Conservation (phyloP, 2,888 invertebrate genomes). For the Synergus japonicus region DNA sequence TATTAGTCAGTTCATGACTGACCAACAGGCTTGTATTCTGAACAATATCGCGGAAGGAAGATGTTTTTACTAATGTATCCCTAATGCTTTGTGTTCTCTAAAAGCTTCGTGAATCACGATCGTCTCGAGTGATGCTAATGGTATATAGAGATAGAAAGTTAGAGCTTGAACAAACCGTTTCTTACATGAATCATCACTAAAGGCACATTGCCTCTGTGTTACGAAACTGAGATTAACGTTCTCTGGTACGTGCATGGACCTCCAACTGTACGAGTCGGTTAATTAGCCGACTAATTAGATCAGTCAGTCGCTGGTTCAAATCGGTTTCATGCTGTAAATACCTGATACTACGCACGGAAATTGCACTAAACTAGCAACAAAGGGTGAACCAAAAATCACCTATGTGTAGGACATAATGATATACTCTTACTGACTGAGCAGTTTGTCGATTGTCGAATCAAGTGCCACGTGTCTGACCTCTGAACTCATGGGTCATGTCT, state of each 20-base stretch:
- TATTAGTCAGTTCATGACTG: not conserved
- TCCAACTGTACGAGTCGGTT: conserved; percentile 9
- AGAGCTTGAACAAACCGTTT: not conserved
- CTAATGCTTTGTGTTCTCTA: not conserved
- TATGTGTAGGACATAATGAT: not conserved
- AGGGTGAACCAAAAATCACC: not conserved
- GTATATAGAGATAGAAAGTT: not conserved
- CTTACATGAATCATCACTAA: conserved; percentile 8
- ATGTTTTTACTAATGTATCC: not conserved
- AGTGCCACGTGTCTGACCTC: not conserved
- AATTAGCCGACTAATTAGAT: conserved; percentile 12
- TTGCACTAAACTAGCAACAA: not conserved
- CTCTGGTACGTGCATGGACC: not conserved
- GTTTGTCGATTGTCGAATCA: not conserved
- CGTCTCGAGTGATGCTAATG: conserved; percentile 6
- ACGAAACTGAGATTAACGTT: not conserved
- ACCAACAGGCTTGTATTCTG: not conserved
- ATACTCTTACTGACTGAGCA: not conserved
- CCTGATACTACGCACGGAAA: not conserved
- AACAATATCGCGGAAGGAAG: not conserved
- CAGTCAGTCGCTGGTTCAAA: not conserved
- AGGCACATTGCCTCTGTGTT: conserved; percentile 5
- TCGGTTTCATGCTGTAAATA: not conserved
- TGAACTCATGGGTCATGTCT: not conserved
- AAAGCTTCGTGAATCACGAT: not conserved